Percentiles rank a stretch among this genome's conserved stretches.
Conservation (phyloP, 1,140 invertebrate genomes). For the Physella acuta region DNA sequence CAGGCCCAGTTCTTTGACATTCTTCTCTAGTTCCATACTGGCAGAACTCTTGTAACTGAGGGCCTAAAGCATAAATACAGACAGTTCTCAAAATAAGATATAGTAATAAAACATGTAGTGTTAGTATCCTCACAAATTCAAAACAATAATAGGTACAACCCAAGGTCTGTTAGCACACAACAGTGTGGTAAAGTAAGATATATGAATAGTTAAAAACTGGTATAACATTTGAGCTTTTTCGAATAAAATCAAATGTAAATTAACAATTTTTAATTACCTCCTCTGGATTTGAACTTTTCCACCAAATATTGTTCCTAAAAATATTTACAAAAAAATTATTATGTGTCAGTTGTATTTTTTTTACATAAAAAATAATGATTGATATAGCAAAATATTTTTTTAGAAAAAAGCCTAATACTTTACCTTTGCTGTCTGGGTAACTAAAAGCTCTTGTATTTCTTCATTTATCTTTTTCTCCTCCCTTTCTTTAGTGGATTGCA, state of each 20-base stretch:
- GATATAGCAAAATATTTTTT: background rate
- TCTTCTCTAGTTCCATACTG: slow-evolving; percentile 90
- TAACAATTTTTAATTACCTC: slow-evolving; percentile 64
- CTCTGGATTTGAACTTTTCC: slow-evolving; percentile 92
- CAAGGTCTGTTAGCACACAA: no score
- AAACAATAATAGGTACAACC: no score
- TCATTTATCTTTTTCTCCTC: slow-evolving; percentile 94
- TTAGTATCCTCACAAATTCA: no score
- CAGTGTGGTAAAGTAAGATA: no score
- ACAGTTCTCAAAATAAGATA: no score
- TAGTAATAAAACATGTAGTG: no score
- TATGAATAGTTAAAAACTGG: no score
- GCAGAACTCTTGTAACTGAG: slow-evolving; percentile 91
- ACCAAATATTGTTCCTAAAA: slow-evolving; percentile 79
- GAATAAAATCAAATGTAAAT: no score
- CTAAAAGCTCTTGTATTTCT: slow-evolving; percentile 90
- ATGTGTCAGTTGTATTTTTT: background rate
- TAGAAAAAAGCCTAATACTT: background rate
- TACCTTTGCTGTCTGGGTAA: slow-evolving; percentile 88
- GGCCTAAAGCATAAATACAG: slow-evolving; percentile 62
- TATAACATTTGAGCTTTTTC: no score
- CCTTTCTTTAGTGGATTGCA: slow-evolving; percentile 91
- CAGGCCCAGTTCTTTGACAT: slow-evolving; percentile 66
- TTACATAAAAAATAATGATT: slow-evolving; percentile 1
- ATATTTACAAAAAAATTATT: background rate